A percentile compares a stretch with the other conserved stretches of the same genome.
These are phyloP conservation scores for Musca domestica DNA, from an alignment of 1,140 invertebrate genomes.

Conservation along the genomic window DNA sequence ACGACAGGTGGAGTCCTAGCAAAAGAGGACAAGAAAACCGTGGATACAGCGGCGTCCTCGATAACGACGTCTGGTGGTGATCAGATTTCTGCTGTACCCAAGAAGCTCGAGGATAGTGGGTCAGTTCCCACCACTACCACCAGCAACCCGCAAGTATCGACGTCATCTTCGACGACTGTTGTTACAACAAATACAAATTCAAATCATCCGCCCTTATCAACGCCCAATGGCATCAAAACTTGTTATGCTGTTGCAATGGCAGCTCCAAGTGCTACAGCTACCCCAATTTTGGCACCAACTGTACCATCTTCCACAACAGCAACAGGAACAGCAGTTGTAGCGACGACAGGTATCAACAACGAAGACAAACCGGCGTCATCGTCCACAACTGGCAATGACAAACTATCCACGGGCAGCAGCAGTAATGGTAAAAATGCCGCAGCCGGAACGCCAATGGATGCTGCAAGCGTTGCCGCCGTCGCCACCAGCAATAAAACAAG, in stretches of 20 bases:
- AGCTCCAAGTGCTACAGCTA: background rate
- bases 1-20: no score
- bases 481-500: background rate
- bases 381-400: background rate
- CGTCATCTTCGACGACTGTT: background rate
- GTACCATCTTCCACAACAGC: no score
- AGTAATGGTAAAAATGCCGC: slow-evolving; percentile 15
- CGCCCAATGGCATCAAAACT: slow-evolving; percentile 29
- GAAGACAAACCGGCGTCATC: background rate
- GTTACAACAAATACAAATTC: background rate
- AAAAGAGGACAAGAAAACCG: slow-evolving; percentile 25
- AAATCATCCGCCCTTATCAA: slow-evolving; percentile 18
- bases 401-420: background rate
- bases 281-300: background rate
- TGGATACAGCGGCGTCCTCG: slow-evolving; percentile 32
- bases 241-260: slow-evolving; percentile 26
- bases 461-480: slow-evolving; percentile 6
- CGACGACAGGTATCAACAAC: background rate
- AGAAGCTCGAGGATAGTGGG: background rate
- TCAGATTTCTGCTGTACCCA: slow-evolving; percentile 1
- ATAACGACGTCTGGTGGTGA: slow-evolving; percentile 21
- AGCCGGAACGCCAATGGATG: slow-evolving; percentile 5
- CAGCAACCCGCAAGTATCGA: background rate
- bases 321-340: slow-evolving; percentile 4
- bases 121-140: slow-evolving; percentile 3